Conservation (phyloP, 2,888 invertebrate genomes). For the Drosophila rellima region DNA sequence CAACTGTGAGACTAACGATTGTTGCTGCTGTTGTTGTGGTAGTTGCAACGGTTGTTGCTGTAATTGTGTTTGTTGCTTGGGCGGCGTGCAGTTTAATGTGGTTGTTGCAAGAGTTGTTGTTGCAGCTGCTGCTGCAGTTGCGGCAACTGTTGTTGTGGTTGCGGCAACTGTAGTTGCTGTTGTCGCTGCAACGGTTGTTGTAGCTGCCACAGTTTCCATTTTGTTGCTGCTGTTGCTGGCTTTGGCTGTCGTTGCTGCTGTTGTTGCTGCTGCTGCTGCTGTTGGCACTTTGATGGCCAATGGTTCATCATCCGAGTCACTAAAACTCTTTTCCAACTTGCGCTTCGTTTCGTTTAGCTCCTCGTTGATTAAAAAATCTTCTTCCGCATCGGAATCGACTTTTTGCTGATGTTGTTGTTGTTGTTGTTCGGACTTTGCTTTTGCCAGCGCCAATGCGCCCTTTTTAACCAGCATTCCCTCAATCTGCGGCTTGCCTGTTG, state of each 20-base stretch:
- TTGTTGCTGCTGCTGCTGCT: slow-evolving; percentile 32
- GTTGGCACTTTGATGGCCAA: slow-evolving; percentile 87
- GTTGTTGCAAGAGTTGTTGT: slow-evolving; percentile 8
- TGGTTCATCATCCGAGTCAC: slow-evolving; percentile 90
- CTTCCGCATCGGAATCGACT: slow-evolving; percentile 80
- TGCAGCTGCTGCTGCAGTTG: neutral
- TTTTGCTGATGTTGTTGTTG: slow-evolving; percentile 56
- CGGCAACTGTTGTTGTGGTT: neutral
- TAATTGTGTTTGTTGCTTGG: slow-evolving; percentile 3
- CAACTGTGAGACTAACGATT: slow-evolving; percentile 13
- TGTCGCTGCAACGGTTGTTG: slow-evolving; percentile 8
- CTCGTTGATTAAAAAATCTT: slow-evolving; percentile 83
- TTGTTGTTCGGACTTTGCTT: slow-evolving; percentile 74
- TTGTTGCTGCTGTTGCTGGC: slow-evolving; percentile 8
- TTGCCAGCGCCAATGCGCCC: slow-evolving; percentile 76
- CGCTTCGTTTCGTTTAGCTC: slow-evolving; percentile 83
- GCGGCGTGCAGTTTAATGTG: slow-evolving; percentile 11
- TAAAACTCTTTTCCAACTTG: slow-evolving; percentile 86
- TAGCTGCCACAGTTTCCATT: slow-evolving; percentile 41
- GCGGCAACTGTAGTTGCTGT: slow-evolving; percentile 45
- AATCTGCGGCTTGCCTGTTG: slow-evolving; percentile 73
- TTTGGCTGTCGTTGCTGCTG: slow-evolving; percentile 17
- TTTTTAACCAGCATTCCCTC: slow-evolving; percentile 84
- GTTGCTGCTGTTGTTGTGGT: slow-evolving; percentile 11
- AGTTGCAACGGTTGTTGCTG: neutral